Evolutionary conservation across 2,888 invertebrate species (phyloP).

Genomic region (Sphaerophoria rueppellii): DNA sequence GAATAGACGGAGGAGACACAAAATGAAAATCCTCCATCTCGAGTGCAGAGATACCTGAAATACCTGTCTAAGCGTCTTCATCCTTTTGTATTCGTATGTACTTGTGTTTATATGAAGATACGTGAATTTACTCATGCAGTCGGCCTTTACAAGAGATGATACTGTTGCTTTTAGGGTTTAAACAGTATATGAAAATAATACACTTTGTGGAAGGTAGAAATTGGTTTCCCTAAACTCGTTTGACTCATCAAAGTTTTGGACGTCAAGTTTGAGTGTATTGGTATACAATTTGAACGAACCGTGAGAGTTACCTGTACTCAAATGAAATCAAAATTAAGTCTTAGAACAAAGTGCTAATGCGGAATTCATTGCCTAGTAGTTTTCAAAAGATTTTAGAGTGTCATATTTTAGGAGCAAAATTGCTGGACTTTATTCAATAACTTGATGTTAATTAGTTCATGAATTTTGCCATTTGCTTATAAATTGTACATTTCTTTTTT

Average conservation of each 20-base stretch:
- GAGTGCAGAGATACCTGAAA: constrained; percentile 57
- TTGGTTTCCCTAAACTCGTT: constrained; percentile 45
- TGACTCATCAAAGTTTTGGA: background rate
- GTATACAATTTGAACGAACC: background rate
- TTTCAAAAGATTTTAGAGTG: constrained; percentile 10
- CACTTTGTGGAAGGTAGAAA: constrained; percentile 28
- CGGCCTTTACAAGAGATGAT: background rate
- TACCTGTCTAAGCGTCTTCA: constrained; percentile 62
- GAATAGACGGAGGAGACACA: constrained; percentile 8
- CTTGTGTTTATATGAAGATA: constrained; percentile 21
- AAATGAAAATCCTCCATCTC: constrained; percentile 26
- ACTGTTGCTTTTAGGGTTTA: constrained; percentile 23
- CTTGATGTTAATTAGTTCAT: no score
- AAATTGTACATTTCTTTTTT: no score
- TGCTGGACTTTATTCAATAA: no score
- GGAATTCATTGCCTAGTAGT: constrained; percentile 28
- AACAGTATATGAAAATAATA: constrained; percentile 17
- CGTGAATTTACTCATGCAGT: constrained; percentile 32
- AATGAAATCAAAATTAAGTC: constrained; percentile 61
- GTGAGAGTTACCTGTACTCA: constrained; percentile 50
- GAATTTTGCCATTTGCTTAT: no score
- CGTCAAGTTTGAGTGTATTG: background rate
- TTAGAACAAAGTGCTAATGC: background rate
- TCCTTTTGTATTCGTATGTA: constrained; percentile 14
- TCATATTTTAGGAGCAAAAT: background rate